Evolutionary conservation across 2,888 invertebrate genomes (phyloP), one percentile per base, ranked within the genome.

Genomic region (Yponomeuta evonymella): DNA sequence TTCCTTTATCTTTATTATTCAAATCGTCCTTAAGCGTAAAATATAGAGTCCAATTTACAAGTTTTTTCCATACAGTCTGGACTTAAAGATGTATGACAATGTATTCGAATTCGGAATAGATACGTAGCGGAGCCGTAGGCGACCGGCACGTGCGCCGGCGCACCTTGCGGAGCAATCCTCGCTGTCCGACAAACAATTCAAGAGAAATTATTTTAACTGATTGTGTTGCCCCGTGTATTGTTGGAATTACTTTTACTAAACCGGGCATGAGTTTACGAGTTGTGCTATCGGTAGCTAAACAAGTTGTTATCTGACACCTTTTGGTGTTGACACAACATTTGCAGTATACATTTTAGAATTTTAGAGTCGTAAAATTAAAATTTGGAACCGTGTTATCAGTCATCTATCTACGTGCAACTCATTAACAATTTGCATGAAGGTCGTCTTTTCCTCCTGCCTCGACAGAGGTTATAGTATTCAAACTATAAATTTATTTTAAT

Each of bases 401-500:
- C 29, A 58, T 70, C 30, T 58, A 33, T 64, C 63, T 58, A 33
- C 66, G 23, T 5, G 51, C 30, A 33, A 70, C 66, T 67, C 67
- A 69, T 69, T 65, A 69, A 71, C 58, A 63, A 69, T 69, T 69
- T 51, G 65, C 63, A 71, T 64, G 23, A 71, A 68, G 71, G 64
- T 65, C 83, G 82, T 80, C 85, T 85, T 86, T 84, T 85, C 87
- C 88, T 86, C 84, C 51, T 58, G 51, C 51, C 82, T 77, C 89
- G 89, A 86, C 88, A 88, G 86, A 87, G 91, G 90, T 91, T 92
- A 86, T 87, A 86, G 89, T 89, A 86, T 82, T 80, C 88, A 81
- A 87, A 86, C 91, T 90, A 92, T 92, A 92, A 91, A 92, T 92
- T 92, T 91, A 85, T 87, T 91, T 92, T 92, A 92, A 92, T 92